phyloP scores from a whole-genome alignment of 2,888 invertebrate genomes.

The Phyto melanocephala region DNA sequence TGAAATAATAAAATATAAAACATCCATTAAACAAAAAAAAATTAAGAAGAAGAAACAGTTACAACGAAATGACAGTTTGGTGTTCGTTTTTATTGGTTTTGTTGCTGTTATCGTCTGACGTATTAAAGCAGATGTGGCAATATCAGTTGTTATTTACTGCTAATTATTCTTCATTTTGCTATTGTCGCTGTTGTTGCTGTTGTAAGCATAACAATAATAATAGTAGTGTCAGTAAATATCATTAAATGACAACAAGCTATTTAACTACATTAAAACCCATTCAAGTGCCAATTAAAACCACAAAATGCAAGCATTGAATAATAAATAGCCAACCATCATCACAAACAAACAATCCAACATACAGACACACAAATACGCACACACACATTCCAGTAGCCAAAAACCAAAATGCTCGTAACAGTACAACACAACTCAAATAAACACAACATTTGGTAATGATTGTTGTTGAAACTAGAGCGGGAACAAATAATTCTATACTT shows the following conservation, averaged over 20 bases:
- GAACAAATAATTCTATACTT: not conserved
- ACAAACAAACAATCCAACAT: not conserved
- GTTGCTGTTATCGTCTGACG: not conserved
- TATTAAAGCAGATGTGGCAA: slow-evolving; percentile 41
- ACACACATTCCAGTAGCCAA: slow-evolving; percentile 4
- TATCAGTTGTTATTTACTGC: slow-evolving; percentile 7
- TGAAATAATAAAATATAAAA: slow-evolving; percentile 53
- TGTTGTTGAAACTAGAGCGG: not conserved
- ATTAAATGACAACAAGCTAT: slow-evolving; percentile 63
- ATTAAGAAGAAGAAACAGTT: slow-evolving; percentile 35
- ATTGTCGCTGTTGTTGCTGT: slow-evolving; percentile 16
- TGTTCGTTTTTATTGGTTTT: slow-evolving; percentile 3
- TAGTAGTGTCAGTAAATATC: slow-evolving; percentile 56
- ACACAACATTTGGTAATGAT: slow-evolving; percentile 34
- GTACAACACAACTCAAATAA: not conserved
- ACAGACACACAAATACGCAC: not conserved
- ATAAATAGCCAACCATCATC: slow-evolving; percentile 56
- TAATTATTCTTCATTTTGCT: not conserved
- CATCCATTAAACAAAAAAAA: slow-evolving; percentile 34
- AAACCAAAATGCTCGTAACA: slow-evolving; percentile 41
- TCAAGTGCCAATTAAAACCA: slow-evolving; percentile 65
- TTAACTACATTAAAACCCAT: slow-evolving; percentile 64
- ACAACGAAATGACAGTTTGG: slow-evolving; percentile 30
- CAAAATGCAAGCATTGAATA: slow-evolving; percentile 62
- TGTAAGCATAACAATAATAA: slow-evolving; percentile 10